Conservation (phyloP, 2,113 vertebrate genomes). For the Monopterus albus region DNA sequence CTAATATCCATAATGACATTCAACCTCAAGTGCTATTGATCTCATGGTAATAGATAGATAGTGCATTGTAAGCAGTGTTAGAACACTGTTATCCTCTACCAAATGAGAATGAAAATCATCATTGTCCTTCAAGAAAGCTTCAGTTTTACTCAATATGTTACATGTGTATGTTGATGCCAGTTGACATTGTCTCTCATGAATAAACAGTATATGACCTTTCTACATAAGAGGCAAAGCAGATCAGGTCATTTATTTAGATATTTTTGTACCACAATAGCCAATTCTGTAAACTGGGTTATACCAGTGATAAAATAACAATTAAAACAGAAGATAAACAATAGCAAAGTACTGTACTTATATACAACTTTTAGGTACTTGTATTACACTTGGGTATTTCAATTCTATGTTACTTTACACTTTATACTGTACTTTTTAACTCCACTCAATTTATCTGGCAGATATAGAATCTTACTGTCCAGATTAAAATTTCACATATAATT, state of each 20-base stretch:
- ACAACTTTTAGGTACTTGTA: too few relatives aligned
- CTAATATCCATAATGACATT: conserved; percentile 75
- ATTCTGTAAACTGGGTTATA: neutral
- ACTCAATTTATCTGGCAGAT: too few relatives aligned
- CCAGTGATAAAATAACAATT: neutral
- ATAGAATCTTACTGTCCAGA: too few relatives aligned
- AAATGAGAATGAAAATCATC: conserved; percentile 48
- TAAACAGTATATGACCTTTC: conserved; percentile 3
- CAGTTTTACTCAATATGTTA: conserved; percentile 29
- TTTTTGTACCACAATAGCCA: neutral
- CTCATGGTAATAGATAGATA: conserved; percentile 61
- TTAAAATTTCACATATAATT: too few relatives aligned
- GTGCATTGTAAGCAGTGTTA: conserved; percentile 40
- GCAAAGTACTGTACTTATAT: too few relatives aligned
- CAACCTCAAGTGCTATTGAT: conserved; percentile 76
- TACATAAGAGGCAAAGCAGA: neutral
- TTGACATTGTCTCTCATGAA: conserved; percentile 2
- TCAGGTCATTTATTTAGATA: neutral
- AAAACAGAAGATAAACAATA: too few relatives aligned
- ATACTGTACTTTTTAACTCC: too few relatives aligned
- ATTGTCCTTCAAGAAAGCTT: conserved; percentile 40
- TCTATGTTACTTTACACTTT: too few relatives aligned
- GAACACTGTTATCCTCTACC: conserved; percentile 30
- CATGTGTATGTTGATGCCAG: conserved; percentile 30
- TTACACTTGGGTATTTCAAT: too few relatives aligned